Conservation (phyloP, 2,113 vertebrate genomes). For the Passerina amoena region DNA sequence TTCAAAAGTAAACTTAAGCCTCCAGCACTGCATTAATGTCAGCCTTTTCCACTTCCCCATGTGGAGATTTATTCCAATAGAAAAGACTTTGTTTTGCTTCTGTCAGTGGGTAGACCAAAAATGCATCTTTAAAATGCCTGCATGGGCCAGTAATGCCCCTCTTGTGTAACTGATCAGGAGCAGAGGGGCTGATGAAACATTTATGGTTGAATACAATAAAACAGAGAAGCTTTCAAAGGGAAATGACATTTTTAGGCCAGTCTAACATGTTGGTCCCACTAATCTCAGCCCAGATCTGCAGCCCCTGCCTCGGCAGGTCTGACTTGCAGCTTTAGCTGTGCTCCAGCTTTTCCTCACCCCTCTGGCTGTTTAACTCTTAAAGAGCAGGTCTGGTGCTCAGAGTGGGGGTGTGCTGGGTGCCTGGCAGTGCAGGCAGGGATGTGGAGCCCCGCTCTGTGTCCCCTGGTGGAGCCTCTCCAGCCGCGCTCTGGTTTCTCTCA, state of each 20-base stretch:
- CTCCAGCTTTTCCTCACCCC: background rate
- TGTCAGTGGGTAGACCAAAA: constrained; percentile 60
- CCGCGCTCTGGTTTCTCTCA: constrained; percentile 52
- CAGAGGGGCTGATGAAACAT: background rate
- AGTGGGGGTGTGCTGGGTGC: background rate
- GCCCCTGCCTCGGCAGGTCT: background rate
- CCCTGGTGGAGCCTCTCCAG: background rate
- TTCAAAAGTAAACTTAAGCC: constrained; percentile 36
- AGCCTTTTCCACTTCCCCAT: constrained; percentile 29
- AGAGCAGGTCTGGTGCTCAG: rapidly evolving
- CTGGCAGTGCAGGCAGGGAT: rapidly evolving
- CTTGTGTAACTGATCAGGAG: constrained; percentile 15
- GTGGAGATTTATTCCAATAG: constrained; percentile 44
- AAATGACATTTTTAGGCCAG: background rate
- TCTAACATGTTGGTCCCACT: background rate
- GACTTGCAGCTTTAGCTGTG: background rate
- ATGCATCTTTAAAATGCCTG: constrained; percentile 43
- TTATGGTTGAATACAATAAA: background rate
- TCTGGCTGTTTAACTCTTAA: background rate
- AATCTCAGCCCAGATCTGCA: background rate
- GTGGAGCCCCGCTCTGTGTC: background rate
- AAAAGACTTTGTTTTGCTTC: constrained; percentile 53
- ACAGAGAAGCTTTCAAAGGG: background rate
- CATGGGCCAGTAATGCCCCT: constrained; percentile 1
- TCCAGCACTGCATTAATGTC: constrained; percentile 18